These are phyloP conservation scores for Cryptophagus acutangulus DNA, from an alignment of 2,888 invertebrate species.

Conservation along the genomic window DNA sequence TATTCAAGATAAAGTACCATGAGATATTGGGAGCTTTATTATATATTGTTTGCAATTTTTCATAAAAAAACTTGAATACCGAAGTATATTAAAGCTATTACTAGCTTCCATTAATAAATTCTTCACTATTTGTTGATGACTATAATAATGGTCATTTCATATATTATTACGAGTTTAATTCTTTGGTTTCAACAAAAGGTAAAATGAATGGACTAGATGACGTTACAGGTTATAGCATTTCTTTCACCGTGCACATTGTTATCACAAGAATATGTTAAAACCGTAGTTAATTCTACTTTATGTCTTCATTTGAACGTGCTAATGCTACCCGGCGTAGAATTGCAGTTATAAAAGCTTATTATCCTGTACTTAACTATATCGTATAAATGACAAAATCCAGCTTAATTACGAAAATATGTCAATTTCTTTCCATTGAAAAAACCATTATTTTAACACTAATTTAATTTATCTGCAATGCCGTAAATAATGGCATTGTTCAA, in stretches of 20 bases:
- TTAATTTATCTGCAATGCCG: too few relatives aligned
- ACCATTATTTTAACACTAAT: too few relatives aligned
- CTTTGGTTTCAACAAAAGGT: constrained; percentile 22
- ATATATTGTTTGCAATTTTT: too few relatives aligned
- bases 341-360: constrained; percentile 18
- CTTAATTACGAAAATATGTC: background rate
- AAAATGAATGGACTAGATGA: constrained; percentile 17
- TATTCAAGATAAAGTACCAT: too few relatives aligned
- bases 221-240: constrained; percentile 19
- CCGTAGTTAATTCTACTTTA: constrained; percentile 23
- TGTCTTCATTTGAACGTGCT: constrained; percentile 24
- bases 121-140: too few relatives aligned
- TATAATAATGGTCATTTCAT: too few relatives aligned
- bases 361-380: constrained; percentile 10
- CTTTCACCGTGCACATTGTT: constrained; percentile 22
- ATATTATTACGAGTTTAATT: constrained; percentile 15
- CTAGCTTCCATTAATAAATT: too few relatives aligned
- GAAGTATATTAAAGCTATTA: too few relatives aligned
- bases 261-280: constrained; percentile 21
- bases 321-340: constrained; percentile 16
- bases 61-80: too few relatives aligned
- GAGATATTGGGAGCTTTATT: too few relatives aligned
- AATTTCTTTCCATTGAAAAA: too few relatives aligned
- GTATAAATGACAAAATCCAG: background rate
- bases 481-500: too few relatives aligned